phyloP scores from a whole-genome alignment of 2,797 vertebrate genomes.

The Lithobates sylvaticus region DNA sequence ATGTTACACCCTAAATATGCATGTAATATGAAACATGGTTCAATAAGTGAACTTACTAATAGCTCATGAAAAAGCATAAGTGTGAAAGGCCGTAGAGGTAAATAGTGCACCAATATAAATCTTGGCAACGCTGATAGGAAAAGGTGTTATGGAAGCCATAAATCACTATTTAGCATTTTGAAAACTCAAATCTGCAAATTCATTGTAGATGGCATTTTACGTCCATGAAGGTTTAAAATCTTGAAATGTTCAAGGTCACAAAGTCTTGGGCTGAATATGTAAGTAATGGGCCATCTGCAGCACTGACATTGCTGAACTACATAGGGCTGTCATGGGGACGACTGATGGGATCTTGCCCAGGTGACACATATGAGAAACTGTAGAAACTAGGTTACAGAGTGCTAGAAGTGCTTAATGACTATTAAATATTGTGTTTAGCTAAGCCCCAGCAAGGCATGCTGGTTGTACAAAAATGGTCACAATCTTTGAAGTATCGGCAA shows the following conservation, averaged over 20 bases:
- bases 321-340: background rate
- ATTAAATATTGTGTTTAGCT: conserved; percentile 4
- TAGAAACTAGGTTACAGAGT: conserved; percentile 23
- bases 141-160: no score
- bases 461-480: conserved; percentile 9
- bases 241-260: background rate
- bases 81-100: no score
- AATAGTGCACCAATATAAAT: no score
- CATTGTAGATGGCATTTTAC: background rate
- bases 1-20: no score
- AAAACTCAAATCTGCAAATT: no score
- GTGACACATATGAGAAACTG: conserved; percentile 9
- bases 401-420: background rate
- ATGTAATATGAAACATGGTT: no score
- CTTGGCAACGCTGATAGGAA: no score
- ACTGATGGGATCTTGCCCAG: conserved; percentile 7
- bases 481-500: conserved; percentile 36
- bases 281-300: conserved; percentile 32
- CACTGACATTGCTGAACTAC: conserved; percentile 2
- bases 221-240: background rate
- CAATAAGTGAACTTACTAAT: no score
- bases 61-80: no score
- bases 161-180: no score
- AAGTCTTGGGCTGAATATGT: conserved; percentile 1
- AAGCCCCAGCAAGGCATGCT: background rate